phyloP scores from a whole-genome alignment of 2,888 invertebrate genomes.

The Agrotis segetum region DNA sequence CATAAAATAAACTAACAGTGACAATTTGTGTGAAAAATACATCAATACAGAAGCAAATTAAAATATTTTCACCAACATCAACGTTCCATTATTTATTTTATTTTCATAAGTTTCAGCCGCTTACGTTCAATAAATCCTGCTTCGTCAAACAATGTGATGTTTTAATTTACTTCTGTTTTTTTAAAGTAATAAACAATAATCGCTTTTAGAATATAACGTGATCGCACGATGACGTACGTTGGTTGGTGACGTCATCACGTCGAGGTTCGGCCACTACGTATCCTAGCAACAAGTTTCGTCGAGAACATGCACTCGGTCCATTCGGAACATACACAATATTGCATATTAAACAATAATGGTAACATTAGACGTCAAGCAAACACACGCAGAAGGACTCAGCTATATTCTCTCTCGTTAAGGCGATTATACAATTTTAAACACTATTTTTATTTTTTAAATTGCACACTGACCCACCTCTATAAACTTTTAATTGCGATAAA shows the following conservation, averaged over 20 bases:
- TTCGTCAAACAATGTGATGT: constrained; percentile 45
- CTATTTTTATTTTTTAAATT: constrained; percentile 85
- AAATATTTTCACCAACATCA: constrained; percentile 44
- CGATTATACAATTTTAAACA: constrained; percentile 89
- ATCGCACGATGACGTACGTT: constrained; percentile 19
- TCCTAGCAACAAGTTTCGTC: constrained; percentile 72
- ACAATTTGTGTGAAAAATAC: constrained; percentile 46
- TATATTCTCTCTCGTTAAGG: constrained; percentile 91
- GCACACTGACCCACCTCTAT: constrained; percentile 90
- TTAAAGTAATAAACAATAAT: constrained; percentile 26
- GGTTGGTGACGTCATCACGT: constrained; percentile 26
- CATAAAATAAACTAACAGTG: constrained; percentile 53
- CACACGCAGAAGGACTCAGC: constrained; percentile 87
- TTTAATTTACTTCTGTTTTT: constrained; percentile 57
- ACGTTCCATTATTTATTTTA: constrained; percentile 32
- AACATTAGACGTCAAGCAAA: constrained; percentile 82
- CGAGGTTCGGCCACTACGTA: constrained; percentile 54
- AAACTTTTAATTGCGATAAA: constrained; percentile 90
- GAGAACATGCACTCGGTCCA: constrained; percentile 73
- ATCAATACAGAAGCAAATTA: constrained; percentile 55
- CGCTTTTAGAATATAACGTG: constrained; percentile 37
- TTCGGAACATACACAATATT: constrained; percentile 69
- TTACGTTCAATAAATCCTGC: constrained; percentile 39
- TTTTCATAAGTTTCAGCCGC: constrained; percentile 55
- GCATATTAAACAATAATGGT: constrained; percentile 74